Conservation (phyloP, 2,888 invertebrate genomes). For the Acleris holmiana region DNA sequence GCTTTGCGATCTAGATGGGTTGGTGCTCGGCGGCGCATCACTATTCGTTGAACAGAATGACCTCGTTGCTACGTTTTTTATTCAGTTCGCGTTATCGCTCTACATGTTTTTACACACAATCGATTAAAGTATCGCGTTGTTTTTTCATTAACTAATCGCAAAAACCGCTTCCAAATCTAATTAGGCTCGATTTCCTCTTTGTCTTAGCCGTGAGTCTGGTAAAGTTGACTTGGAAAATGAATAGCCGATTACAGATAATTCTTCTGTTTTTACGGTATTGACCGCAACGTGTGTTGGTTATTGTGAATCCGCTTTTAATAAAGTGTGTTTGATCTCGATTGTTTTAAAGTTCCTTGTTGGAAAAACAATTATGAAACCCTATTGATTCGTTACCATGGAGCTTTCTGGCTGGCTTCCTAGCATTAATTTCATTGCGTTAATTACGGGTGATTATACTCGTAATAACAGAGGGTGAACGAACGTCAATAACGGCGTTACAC, state of each 20-base stretch:
- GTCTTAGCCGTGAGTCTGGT: slow-evolving; percentile 54
- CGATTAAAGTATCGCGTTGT: slow-evolving; percentile 51
- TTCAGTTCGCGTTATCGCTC: slow-evolving; percentile 45
- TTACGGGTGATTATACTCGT: slow-evolving; percentile 47
- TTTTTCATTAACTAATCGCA: slow-evolving; percentile 42
- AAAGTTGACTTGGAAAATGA: slow-evolving; percentile 45
- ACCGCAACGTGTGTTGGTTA: no score
- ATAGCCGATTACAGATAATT: background rate
- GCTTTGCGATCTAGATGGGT: slow-evolving; percentile 31
- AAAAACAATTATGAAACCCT: no score
- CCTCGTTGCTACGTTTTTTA: slow-evolving; percentile 58
- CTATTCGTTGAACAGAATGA: slow-evolving; percentile 50
- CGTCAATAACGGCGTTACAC: slow-evolving; percentile 51
- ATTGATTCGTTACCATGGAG: no score
- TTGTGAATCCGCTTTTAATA: no score
- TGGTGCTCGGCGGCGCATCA: slow-evolving; percentile 43
- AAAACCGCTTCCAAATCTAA: slow-evolving; percentile 45
- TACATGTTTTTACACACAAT: slow-evolving; percentile 43
- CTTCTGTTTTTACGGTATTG: no score
- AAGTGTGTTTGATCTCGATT: no score
- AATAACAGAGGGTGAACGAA: slow-evolving; percentile 55
- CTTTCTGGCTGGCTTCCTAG: background rate
- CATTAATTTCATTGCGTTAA: slow-evolving; percentile 54
- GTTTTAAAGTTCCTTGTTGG: no score
- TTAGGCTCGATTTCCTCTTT: slow-evolving; percentile 53